These are phyloP conservation scores for Steinernema carpocapsae DNA, from an alignment of 2,888 invertebrate genomes.

Conservation along the genomic window DNA sequence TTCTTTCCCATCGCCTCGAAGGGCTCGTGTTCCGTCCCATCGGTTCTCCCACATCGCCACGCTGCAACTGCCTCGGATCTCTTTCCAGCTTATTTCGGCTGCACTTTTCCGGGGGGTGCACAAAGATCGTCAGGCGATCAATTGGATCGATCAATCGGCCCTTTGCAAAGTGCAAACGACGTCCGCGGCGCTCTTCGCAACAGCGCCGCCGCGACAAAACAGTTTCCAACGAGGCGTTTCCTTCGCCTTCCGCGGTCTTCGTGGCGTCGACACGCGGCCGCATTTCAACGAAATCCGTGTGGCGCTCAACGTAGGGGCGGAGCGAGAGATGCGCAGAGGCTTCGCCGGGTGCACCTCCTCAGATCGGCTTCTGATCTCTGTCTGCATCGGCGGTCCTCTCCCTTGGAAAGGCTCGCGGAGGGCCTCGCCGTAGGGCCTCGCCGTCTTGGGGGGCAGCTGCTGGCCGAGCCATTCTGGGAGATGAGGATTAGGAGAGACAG, in stretches of 20 bases:
- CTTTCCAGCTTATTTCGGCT: background rate
- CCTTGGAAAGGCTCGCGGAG: background rate
- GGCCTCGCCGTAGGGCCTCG: too few relatives aligned
- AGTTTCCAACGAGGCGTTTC: constrained; percentile 2
- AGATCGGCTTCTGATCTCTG: constrained; percentile 25
- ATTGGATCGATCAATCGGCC: background rate
- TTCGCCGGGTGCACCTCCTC: background rate
- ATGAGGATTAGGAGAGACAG: background rate
- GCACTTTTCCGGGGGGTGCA: constrained; percentile 5
- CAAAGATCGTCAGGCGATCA: constrained; percentile 8
- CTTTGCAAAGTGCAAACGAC: constrained; percentile 11
- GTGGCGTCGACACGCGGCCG: background rate
- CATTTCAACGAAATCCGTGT: constrained; percentile 25
- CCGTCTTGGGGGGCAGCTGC: too few relatives aligned
- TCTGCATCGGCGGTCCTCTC: background rate
- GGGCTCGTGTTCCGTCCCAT: too few relatives aligned
- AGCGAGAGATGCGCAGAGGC: constrained; percentile 4
- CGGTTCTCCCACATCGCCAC: too few relatives aligned
- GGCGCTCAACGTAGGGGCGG: constrained; percentile 23
- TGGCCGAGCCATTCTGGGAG: too few relatives aligned
- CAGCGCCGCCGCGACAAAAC: constrained; percentile 20
- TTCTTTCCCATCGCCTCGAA: background rate
- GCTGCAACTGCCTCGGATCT: background rate
- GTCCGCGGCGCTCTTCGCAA: constrained; percentile 23
- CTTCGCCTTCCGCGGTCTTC: constrained; percentile 11